Conservation (phyloP, 2,888 invertebrate genomes). For the Eueremaeus valkanovi region DNA sequence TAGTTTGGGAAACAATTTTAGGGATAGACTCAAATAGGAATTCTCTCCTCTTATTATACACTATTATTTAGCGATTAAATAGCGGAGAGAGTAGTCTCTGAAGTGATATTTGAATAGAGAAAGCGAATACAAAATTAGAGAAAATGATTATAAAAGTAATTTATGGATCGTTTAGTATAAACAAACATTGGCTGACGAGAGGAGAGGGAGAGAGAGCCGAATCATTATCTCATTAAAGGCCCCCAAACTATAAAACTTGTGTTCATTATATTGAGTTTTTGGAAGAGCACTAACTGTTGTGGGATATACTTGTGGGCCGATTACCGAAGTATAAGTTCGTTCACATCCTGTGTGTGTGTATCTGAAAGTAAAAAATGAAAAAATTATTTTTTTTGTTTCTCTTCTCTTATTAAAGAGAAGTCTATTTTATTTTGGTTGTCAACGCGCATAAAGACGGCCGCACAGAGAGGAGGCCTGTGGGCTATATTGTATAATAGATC, state of each 20-base stretch:
- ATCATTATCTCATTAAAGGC: neutral
- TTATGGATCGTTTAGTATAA: neutral
- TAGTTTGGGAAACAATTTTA: too few relatives aligned
- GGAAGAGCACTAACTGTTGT: neutral
- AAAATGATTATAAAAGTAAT: neutral
- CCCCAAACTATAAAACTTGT: neutral
- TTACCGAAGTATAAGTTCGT: too few relatives aligned
- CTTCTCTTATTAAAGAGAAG: neutral
- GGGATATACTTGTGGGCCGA: neutral
- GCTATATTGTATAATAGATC: too few relatives aligned
- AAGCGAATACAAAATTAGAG: neutral
- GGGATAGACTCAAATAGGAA: too few relatives aligned
- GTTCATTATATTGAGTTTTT: neutral
- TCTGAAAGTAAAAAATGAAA: too few relatives aligned
- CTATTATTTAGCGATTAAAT: too few relatives aligned
- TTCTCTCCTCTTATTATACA: too few relatives aligned
- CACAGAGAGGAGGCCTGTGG: neutral
- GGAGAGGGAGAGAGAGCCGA: neutral
- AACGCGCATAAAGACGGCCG: neutral
- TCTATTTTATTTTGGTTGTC: neutral
- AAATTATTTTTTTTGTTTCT: neutral
- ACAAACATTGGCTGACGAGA: neutral
- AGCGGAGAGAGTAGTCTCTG: too few relatives aligned
- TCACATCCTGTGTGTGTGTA: neutral
- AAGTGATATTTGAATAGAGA: too few relatives aligned